A percentile compares a stretch with the other conserved stretches of the same genome.
Evolutionary conservation across 2,797 vertebrate species (phyloP).

Genomic region (Chaenodraco wilsoni): DNA sequence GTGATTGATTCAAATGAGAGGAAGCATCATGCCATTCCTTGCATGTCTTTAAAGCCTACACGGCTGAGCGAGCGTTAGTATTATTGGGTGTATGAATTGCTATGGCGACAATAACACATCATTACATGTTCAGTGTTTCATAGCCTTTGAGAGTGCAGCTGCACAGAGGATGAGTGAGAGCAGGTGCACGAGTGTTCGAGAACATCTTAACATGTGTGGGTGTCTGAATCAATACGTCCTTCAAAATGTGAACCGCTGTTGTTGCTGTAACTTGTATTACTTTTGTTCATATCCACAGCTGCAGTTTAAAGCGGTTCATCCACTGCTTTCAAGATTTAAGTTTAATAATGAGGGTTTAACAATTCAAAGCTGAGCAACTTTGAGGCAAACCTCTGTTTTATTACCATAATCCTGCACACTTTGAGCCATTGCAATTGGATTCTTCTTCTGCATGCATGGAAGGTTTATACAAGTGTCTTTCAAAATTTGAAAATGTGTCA

Average conservation of each 20-base stretch:
- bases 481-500: conserved; percentile 9
- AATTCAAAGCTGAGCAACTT: conserved; percentile 18
- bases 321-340: conserved; percentile 16
- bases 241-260: conserved; percentile 25
- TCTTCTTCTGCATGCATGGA: neutral
- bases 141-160: conserved; percentile 34
- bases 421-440: neutral
- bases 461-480: neutral
- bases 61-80: neutral
- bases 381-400: neutral
- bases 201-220: conserved; percentile 42
- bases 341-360: conserved; percentile 39
- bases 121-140: conserved; percentile 1
- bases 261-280: neutral
- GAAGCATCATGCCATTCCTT: conserved; percentile 33
- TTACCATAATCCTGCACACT: conserved; percentile 4
- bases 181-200: conserved; percentile 25
- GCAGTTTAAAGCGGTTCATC: conserved; percentile 21
- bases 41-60: conserved; percentile 40
- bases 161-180: conserved; percentile 23
- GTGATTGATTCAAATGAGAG: conserved; percentile 70
- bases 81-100: neutral
- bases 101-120: no score
- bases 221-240: conserved; percentile 44
- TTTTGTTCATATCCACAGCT: conserved; percentile 3